Evolutionary conservation across 1,140 invertebrate genomes (phyloP), one percentile per base, ranked within the genome.

Genomic region (Penaeus indicus): DNA sequence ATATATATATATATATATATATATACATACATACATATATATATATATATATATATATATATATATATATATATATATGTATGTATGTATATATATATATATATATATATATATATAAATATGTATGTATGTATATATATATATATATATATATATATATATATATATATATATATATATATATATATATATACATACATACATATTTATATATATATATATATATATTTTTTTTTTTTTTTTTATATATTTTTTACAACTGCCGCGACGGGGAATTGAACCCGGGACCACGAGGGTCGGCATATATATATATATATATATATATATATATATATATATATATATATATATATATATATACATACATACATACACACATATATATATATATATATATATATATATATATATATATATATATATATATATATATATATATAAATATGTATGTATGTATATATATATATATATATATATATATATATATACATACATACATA

Each of bases 161-260:
- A 72, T 72, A 72, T 72, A 72, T 72, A 72, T 72, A 72, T 72
- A 72, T 72, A 72, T 72, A n/a, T 72, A 72, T 72, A 72, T 72
- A 72, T 72, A 72, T 72, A 72, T 72, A 72, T 72, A 72, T 72
- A 72, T 72, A 72, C n/a, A 22, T n/a, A 72, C 3, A 72, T n/a
- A 13, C 8, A 69, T 69, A 69, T 18, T 7, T 69, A 69, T 18
- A 18, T 18, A 18, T 69, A 7, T 69, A 69, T 69, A 69, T 69
- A 69, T 69, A 69, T 69, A 69, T 7, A 67, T 4, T 67, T n/a
- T 16, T 25, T 8, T 5, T 27, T 27, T 7, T 69, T 27, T 69
- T 69, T 8, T 0, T 69, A 69, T 69, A 25, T 69, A 69, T 27
- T 25, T 8, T 10, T 69, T 69, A 22, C 67, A 69, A 69, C 19